These are phyloP conservation scores for Dolomedes plantarius DNA, from an alignment of 2,888 invertebrate genomes.

Conservation along the genomic window DNA sequence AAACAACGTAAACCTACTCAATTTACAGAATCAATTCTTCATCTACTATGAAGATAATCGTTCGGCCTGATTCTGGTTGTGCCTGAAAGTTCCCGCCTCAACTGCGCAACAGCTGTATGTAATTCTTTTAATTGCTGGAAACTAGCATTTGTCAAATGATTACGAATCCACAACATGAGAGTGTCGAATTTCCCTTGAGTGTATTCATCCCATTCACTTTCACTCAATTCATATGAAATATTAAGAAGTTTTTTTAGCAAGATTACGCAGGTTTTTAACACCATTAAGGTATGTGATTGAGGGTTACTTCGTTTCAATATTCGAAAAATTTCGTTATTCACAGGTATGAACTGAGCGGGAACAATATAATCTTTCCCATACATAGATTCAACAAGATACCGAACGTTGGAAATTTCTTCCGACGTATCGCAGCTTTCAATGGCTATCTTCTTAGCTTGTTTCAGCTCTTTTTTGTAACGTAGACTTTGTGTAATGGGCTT, in stretches of 20 bases:
- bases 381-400: constrained; percentile 19
- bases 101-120: constrained; percentile 13
- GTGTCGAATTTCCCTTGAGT: constrained; percentile 29
- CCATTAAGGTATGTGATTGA: not conserved
- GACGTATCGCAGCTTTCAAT: not conserved
- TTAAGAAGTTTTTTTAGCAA: constrained; percentile 18
- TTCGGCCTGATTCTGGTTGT: too few species aligned
- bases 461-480: constrained; percentile 33
- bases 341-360: constrained; percentile 26
- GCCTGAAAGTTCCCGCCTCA: not conserved
- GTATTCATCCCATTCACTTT: not conserved
- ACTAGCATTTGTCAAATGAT: constrained; percentile 39
- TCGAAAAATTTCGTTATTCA: constrained; percentile 12
- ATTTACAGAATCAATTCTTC: too few species aligned
- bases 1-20: too few species aligned
- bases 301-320: constrained; percentile 22
- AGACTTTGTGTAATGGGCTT: constrained; percentile 10
- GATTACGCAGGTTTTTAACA: constrained; percentile 27
- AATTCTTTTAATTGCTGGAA: constrained; percentile 46
- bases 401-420: constrained; percentile 5
- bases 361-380: not conserved
- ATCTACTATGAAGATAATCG: too few species aligned
- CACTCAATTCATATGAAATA: not conserved
- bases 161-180: constrained; percentile 39
- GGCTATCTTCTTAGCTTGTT: constrained; percentile 11